Conservation (phyloP, 2,113 vertebrate genomes). For the Labrus mixtus region DNA sequence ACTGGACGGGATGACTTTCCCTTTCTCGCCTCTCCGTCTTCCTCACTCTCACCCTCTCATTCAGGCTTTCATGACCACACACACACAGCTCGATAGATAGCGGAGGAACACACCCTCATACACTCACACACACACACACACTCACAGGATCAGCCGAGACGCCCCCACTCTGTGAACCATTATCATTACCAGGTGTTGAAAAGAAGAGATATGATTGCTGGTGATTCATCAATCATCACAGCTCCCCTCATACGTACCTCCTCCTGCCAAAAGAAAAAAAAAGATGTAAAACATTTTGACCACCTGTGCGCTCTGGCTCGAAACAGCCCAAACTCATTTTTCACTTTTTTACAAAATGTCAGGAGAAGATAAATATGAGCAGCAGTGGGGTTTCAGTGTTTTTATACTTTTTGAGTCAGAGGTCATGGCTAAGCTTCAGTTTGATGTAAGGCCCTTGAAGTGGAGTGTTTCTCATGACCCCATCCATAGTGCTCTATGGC, state of each 20-base stretch:
- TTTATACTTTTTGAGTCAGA: not conserved
- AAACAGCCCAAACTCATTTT: conserved; percentile 4
- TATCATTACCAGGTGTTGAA: conserved; percentile 69
- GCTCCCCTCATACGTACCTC: conserved; percentile 32
- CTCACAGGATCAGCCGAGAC: conserved; percentile 3
- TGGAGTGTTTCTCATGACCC: too few species aligned
- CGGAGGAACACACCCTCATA: not conserved
- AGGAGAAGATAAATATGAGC: conserved; percentile 21
- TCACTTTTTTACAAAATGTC: conserved; percentile 32
- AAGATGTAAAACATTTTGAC: conserved; percentile 51
- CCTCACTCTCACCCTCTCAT: not conserved
- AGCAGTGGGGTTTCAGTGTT: not conserved
- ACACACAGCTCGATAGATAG: conserved; percentile 30
- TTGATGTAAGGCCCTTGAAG: too few species aligned
- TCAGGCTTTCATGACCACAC: conserved; percentile 33
- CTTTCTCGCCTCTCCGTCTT: not conserved
- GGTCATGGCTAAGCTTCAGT: not conserved
- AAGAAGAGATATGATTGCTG: conserved; percentile 44
- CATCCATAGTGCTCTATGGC: too few species aligned
- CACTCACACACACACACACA: conserved; percentile 25
- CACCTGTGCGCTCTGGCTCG: conserved; percentile 48
- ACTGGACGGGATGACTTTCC: not conserved
- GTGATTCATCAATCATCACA: conserved; percentile 59
- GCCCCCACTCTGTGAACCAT: conserved; percentile 34
- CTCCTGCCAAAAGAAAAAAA: conserved; percentile 24